Evolutionary conservation across 2,797 vertebrate species (phyloP).

Genomic region (Etheostoma nigrum): DNA sequence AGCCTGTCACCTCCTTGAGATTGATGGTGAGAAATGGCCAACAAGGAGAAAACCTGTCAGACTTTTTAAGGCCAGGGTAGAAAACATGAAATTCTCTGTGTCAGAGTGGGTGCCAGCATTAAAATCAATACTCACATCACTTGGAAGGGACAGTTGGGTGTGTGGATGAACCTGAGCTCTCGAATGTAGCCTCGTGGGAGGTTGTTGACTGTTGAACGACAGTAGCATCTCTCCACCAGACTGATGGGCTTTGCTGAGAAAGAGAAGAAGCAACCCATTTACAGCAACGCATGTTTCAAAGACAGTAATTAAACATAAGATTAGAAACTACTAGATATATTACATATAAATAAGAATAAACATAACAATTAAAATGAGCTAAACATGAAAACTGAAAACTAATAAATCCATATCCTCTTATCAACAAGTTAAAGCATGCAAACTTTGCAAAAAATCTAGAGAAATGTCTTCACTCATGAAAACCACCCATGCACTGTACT

Average conservation of each 20-base stretch:
- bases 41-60: conserved; percentile 66
- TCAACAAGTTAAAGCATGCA: conserved; percentile 25
- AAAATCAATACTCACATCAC: conserved; percentile 84
- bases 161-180: conserved; percentile 86
- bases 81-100: conserved; percentile 24
- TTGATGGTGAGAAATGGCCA: conserved; percentile 87
- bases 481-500: neutral
- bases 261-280: conserved; percentile 15
- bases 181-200: conserved; percentile 79
- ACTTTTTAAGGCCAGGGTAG: conserved; percentile 39
- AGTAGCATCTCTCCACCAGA: conserved; percentile 87
- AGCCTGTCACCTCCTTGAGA: conserved; percentile 80
- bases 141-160: conserved; percentile 89
- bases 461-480: neutral
- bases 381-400: neutral
- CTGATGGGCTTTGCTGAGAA: conserved; percentile 86
- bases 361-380: conserved; percentile 4
- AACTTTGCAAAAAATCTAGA: neutral
- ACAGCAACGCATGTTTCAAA: conserved; percentile 2
- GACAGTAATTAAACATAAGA: neutral
- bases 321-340: neutral
- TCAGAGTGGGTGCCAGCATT: conserved; percentile 10
- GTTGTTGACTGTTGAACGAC: conserved; percentile 81
- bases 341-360: conserved; percentile 10
- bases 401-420: neutral